phyloP scores from a whole-genome alignment of 2,113 vertebrate species.

The Equus przewalskii region DNA sequence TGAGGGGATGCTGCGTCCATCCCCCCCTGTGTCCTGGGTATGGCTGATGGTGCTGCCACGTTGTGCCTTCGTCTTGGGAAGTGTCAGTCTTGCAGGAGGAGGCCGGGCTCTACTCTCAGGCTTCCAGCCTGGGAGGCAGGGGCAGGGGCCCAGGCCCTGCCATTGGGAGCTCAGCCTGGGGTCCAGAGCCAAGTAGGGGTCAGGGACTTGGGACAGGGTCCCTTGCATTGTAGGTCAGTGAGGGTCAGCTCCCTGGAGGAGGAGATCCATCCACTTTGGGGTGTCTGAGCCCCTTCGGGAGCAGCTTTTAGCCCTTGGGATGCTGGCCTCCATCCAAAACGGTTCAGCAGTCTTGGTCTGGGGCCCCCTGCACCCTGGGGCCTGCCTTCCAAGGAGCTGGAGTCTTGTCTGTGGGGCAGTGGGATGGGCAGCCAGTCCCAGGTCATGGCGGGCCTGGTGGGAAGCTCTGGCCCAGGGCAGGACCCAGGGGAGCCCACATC shows the following conservation, averaged over 20 bases:
- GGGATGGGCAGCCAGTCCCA: not conserved
- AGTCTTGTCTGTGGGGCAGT: not conserved
- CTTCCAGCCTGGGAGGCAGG: not conserved
- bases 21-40: accelerated
- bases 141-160: not conserved
- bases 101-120: not conserved
- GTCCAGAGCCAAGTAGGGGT: not conserved
- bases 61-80: not conserved
- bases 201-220: not conserved
- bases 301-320: not conserved
- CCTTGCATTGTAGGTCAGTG: not conserved
- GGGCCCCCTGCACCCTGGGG: not conserved
- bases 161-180: not conserved
- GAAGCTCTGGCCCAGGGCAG: not conserved
- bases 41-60: not conserved
- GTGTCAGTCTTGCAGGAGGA: not conserved
- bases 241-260: not conserved
- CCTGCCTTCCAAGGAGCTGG: not conserved
- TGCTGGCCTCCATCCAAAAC: not conserved
- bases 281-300: not conserved
- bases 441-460: not conserved
- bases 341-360: not conserved
- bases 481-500: not conserved
- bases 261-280: not conserved
- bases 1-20: no score